These are phyloP conservation scores for Xiphophorus maculatus DNA, from an alignment of 2,113 vertebrate species.

Conservation along the genomic window DNA sequence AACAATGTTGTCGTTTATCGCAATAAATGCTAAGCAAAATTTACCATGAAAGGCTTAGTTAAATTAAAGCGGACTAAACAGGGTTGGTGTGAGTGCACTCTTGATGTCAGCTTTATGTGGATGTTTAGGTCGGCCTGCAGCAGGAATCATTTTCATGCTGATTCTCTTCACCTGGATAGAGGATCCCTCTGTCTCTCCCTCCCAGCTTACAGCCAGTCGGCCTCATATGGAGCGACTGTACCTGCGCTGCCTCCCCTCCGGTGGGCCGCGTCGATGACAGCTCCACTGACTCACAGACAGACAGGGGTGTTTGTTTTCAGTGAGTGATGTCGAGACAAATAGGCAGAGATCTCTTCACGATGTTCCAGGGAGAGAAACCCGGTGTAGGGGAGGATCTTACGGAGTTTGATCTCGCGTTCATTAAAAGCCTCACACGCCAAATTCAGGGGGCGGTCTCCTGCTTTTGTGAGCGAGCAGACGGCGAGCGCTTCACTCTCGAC, in stretches of 20 bases:
- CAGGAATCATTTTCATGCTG: neutral
- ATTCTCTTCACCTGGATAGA: neutral
- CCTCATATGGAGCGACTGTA: slow-evolving; percentile 17
- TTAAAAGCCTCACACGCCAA: slow-evolving; percentile 51
- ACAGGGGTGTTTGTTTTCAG: slow-evolving; percentile 66
- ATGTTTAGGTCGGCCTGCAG: neutral
- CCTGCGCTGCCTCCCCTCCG: slow-evolving; percentile 27
- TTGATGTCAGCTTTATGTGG: neutral
- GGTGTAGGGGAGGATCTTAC: slow-evolving; percentile 32
- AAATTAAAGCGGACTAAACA: too few species aligned
- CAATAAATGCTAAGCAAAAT: too few species aligned
- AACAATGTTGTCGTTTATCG: too few species aligned
- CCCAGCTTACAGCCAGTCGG: neutral
- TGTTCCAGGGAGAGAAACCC: slow-evolving; percentile 48
- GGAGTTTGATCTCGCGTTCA: slow-evolving; percentile 56
- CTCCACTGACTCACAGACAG: slow-evolving; percentile 57
- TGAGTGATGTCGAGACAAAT: slow-evolving; percentile 70
- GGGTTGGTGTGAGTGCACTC: too few species aligned
- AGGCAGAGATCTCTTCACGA: slow-evolving; percentile 68
- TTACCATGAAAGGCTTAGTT: too few species aligned
- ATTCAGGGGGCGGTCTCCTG: slow-evolving; percentile 23
- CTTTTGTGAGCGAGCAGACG: slow-evolving; percentile 22
- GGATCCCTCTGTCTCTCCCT: neutral
- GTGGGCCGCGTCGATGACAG: slow-evolving; percentile 44
- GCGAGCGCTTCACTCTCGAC: slow-evolving; percentile 5